Evolutionary conservation across 30 jellyfish, hydroid and myxozoan genomes (phyloP), one percentile per base, ranked within the genome.

Genomic region (Calvadosia cruxmelitensis): DNA sequence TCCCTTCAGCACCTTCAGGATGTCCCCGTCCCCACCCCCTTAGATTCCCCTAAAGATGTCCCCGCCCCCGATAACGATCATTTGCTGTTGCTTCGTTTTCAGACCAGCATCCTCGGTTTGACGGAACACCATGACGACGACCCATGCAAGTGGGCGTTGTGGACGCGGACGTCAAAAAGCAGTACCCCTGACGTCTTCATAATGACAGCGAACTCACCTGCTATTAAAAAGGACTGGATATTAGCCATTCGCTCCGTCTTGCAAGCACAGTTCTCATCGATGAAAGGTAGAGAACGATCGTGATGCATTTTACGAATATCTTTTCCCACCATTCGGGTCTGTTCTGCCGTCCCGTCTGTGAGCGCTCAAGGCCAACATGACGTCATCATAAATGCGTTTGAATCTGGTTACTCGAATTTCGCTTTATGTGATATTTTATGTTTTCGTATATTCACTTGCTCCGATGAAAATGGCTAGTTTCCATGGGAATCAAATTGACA

Each of bases 41-140:
- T 42, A 42, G 15, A 42, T 42, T 42, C 57, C 20, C 57, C 57
- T 5, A 5, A 42, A 42, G 20, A 42, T 5, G 15, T 42, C 57
- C 20, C 57, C 57, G 10, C 20, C 20, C 20, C 57, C 57, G 10
- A 42, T 20, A 10, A n/a, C n/a, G n/a, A n/a, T n/a, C 61, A 27
- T 23, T 50, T 0, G 42, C 51, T 52, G 7, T 34, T 12, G 34
- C 23, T 20, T 67, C 36, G 63, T 36, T 66, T 49, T 29, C 52
- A 85, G 94, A 84, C 92, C 69, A 76, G 77, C 67, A 69, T 84
- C 0, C 70, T 89, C 15, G 98, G 98, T 16, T 42, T 89, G 61
- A 89, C 94, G 7, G 91, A 75, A 33, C 68, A 72, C 74, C 53
- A 57, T 66, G 98, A 89, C 72, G 98, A 89, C 50, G 98, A 89